Evolutionary conservation across 2,113 vertebrate species (phyloP).

Genomic region (Pseudolaguvia tuberculata): DNA sequence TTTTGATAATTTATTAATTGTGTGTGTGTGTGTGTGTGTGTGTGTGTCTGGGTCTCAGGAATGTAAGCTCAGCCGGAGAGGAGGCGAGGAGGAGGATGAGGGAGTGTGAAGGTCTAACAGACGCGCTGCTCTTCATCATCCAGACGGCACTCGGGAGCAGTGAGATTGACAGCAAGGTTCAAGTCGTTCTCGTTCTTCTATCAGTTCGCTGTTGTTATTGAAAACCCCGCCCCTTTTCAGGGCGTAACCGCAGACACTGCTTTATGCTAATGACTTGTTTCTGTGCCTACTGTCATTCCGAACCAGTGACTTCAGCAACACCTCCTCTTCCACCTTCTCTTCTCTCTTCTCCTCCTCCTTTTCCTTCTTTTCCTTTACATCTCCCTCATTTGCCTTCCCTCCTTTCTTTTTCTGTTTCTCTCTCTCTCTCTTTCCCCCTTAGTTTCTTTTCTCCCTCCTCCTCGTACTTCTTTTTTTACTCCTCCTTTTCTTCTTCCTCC

Average conservation of each 20-base stretch:
- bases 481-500: too few relatives aligned
- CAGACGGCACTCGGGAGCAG: conserved; percentile 95
- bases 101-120: conserved; percentile 96
- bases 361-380: too few relatives aligned
- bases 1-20: too few relatives aligned
- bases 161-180: conserved; percentile 99
- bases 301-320: conserved; percentile 21
- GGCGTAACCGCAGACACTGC: conserved; percentile 49
- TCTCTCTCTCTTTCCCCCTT: too few relatives aligned
- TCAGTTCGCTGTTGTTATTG: conserved; percentile 38
- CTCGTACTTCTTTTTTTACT: too few relatives aligned
- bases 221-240: conserved; percentile 50
- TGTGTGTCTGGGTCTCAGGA: conserved; percentile 68
- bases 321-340: conserved; percentile 12
- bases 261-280: conserved; percentile 56
- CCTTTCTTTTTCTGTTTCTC: too few relatives aligned
- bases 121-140: conserved; percentile 94
- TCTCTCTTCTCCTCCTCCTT: conserved; percentile 8
- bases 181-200: conserved; percentile 46
- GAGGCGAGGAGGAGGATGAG: conserved; percentile 95
- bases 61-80: conserved; percentile 96
- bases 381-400: too few relatives aligned
- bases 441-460: too few relatives aligned
- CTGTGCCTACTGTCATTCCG: conserved; percentile 47
- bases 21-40: neutral